phyloP scores from a whole-genome alignment of 2,888 invertebrate genomes.

The Drosophila recens region DNA sequence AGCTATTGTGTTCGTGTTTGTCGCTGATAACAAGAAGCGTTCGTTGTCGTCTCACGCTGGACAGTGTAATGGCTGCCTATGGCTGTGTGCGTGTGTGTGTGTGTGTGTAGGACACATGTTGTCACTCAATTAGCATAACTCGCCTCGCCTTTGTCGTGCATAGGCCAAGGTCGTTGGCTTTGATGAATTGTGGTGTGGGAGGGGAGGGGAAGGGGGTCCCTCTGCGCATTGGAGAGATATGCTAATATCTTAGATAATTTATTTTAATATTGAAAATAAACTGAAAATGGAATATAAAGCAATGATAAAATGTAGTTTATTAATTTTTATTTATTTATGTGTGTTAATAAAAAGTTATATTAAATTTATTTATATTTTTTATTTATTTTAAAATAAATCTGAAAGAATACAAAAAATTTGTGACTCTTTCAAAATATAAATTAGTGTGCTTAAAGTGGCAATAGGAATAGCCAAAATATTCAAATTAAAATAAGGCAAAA shows the following conservation, averaged over 20 bases:
- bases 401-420: too few species aligned
- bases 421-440: too few species aligned
- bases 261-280: neutral
- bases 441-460: too few species aligned
- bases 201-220: neutral
- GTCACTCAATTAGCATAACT: constrained; percentile 56
- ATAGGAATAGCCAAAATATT: too few species aligned
- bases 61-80: constrained; percentile 35
- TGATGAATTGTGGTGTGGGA: constrained; percentile 2
- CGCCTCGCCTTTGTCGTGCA: constrained; percentile 18
- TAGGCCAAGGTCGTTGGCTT: constrained; percentile 58
- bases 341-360: too few species aligned
- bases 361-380: too few species aligned
- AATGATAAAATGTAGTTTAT: too few species aligned
- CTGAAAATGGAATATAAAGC: too few species aligned
- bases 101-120: constrained; percentile 28
- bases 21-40: constrained; percentile 53
- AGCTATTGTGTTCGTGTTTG: constrained; percentile 64
- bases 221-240: neutral
- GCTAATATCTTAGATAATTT: neutral
- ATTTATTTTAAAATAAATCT: too few species aligned
- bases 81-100: neutral
- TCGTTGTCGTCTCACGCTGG: constrained; percentile 30
- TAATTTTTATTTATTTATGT: too few species aligned
- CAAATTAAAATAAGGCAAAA: too few species aligned